These are phyloP conservation scores for Napeogenes inachia DNA, from an alignment of 2,888 invertebrate genomes.

Conservation along the genomic window DNA sequence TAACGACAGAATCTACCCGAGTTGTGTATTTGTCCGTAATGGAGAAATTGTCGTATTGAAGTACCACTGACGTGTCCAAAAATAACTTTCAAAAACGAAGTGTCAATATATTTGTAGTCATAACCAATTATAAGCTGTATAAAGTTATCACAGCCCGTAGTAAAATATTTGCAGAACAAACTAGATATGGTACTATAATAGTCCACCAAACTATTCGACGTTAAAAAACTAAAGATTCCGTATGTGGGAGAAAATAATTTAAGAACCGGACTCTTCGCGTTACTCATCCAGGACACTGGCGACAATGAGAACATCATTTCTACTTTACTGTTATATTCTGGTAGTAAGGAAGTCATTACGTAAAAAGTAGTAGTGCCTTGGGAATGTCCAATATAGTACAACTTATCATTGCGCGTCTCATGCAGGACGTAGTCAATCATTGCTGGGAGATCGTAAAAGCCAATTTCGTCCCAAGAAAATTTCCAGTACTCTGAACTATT, in stretches of 20 bases:
- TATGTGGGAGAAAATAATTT: slow-evolving; percentile 27
- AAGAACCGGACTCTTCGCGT: slow-evolving; percentile 59
- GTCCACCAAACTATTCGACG: slow-evolving; percentile 32
- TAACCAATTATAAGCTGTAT: slow-evolving; percentile 45
- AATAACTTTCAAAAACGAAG: slow-evolving; percentile 77
- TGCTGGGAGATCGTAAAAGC: slow-evolving; percentile 82
- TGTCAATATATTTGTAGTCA: slow-evolving; percentile 41
- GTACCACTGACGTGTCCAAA: slow-evolving; percentile 76
- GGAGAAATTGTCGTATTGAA: slow-evolving; percentile 70
- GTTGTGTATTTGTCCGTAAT: slow-evolving; percentile 57
- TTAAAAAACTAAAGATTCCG: slow-evolving; percentile 36
- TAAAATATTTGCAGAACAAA: slow-evolving; percentile 41
- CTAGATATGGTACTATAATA: slow-evolving; percentile 42
- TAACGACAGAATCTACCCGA: slow-evolving; percentile 55
- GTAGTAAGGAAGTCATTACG: slow-evolving; percentile 72
- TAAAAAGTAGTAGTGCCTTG: slow-evolving; percentile 80
- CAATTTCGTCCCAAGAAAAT: slow-evolving; percentile 85
- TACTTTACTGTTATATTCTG: slow-evolving; percentile 77
- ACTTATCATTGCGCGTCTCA: slow-evolving; percentile 61
- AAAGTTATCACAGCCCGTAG: slow-evolving; percentile 44
- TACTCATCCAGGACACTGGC: slow-evolving; percentile 75
- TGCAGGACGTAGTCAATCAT: slow-evolving; percentile 80
- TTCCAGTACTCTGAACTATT: slow-evolving; percentile 51
- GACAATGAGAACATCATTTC: slow-evolving; percentile 75
- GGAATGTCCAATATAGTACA: slow-evolving; percentile 85